Conservation (phyloP, 2,888 invertebrate genomes). For the Brassicogethes aeneus region DNA sequence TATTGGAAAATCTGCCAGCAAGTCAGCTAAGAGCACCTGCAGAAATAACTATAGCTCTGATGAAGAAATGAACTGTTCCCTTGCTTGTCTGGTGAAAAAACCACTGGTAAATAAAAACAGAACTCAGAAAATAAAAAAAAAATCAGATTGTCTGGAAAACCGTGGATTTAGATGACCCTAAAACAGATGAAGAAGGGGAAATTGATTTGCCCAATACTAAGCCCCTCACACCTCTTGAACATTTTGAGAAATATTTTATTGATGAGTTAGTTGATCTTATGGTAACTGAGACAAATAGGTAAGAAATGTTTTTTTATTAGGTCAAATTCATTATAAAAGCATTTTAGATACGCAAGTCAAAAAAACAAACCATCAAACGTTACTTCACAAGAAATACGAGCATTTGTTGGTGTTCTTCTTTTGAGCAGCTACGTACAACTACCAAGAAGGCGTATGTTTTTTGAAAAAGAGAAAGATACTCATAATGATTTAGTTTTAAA, state of each 20-base stretch:
- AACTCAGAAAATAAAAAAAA: too few species aligned
- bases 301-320: constrained; percentile 4
- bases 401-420: constrained; percentile 7
- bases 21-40: constrained; percentile 7
- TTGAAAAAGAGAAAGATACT: constrained; percentile 13
- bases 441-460: constrained; percentile 9
- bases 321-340: background rate
- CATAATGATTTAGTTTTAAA: constrained; percentile 8
- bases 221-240: constrained; percentile 1
- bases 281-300: constrained; percentile 5
- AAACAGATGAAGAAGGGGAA: too few species aligned
- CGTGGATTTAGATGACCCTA: too few species aligned
- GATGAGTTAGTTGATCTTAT: constrained; percentile 11
- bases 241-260: constrained; percentile 11
- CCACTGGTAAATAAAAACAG: too few species aligned
- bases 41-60: constrained; percentile 4
- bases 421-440: constrained; percentile 9
- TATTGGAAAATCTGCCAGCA: constrained; percentile 7
- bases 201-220: too few species aligned
- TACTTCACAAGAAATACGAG: constrained; percentile 6
- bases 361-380: constrained; percentile 4
- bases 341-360: constrained; percentile 6
- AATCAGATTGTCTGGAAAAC: too few species aligned
- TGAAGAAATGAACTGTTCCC: too few species aligned
- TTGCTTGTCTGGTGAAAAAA: too few species aligned